Evolutionary conservation across 2,888 invertebrate genomes (phyloP).

Genomic region (Emmelina monodactyla): DNA sequence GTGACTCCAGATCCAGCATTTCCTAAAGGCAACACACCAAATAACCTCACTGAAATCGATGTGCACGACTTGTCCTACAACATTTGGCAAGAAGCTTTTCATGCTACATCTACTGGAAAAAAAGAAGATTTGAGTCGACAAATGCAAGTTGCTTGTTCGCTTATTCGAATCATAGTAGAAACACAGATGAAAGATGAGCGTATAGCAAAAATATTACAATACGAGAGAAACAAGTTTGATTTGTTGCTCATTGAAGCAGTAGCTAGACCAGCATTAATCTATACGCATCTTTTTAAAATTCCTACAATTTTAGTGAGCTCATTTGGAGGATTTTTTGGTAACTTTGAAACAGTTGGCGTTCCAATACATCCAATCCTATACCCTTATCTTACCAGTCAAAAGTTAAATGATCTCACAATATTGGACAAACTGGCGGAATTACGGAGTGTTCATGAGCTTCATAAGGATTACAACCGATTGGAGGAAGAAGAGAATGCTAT

Average conservation of each 20-base stretch:
- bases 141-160: not conserved
- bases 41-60: constrained; percentile 28
- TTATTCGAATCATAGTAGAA: constrained; percentile 7
- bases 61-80: constrained; percentile 25
- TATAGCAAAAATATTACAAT: constrained; percentile 10
- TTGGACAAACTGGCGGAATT: constrained; percentile 29
- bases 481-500: constrained; percentile 16
- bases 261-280: constrained; percentile 19
- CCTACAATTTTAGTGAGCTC: constrained; percentile 34
- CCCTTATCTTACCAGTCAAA: constrained; percentile 18
- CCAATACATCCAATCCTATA: constrained; percentile 24
- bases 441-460: too few relatives aligned
- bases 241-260: constrained; percentile 27
- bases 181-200: constrained; percentile 7
- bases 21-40: constrained; percentile 11
- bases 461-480: too few relatives aligned
- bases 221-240: constrained; percentile 22
- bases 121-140: constrained; percentile 5
- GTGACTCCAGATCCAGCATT: constrained; percentile 24
- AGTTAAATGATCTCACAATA: constrained; percentile 19
- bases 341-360: constrained; percentile 20
- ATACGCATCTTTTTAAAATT: constrained; percentile 24
- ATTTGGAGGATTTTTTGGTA: constrained; percentile 18
- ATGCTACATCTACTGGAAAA: constrained; percentile 6
- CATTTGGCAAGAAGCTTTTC: constrained; percentile 12